phyloP scores from a whole-genome alignment of 2,797 vertebrate species.

The Peromyscus eremicus region DNA sequence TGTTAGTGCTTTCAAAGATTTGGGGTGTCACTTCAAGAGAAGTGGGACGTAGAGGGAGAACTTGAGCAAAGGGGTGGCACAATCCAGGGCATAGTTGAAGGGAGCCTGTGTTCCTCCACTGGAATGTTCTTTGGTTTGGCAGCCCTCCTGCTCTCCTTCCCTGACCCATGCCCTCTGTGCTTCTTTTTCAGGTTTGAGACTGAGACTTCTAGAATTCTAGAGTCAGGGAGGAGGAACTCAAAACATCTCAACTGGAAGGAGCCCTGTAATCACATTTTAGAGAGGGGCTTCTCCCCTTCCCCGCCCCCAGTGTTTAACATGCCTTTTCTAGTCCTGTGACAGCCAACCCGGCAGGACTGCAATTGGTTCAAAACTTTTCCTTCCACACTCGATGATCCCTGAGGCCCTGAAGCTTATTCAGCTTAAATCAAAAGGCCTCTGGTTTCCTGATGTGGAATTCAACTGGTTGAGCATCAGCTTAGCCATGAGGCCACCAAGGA shows the following conservation, averaged over 20 bases:
- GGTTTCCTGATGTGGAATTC: not conserved
- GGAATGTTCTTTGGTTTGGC: not conserved
- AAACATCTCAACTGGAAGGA: not conserved
- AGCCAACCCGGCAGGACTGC: not conserved
- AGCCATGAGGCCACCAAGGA: too few relatives aligned
- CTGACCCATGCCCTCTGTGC: not conserved
- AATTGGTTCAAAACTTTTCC: not conserved
- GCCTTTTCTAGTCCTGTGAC: not conserved
- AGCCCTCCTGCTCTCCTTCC: not conserved
- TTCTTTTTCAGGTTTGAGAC: not conserved
- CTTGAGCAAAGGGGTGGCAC: not conserved
- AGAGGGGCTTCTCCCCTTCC: not conserved
- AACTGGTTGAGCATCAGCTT: not conserved
- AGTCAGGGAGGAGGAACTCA: not conserved
- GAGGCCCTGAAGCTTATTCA: not conserved
- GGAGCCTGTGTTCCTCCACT: not conserved
- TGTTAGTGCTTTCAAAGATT: not conserved
- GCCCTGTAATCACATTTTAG: not conserved
- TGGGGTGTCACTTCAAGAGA: not conserved
- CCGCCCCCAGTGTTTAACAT: not conserved
- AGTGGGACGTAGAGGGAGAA: not conserved
- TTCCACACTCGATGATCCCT: not conserved
- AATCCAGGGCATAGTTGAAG: not conserved
- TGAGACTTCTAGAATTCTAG: constrained; percentile 20
- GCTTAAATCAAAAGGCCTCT: not conserved